Evolutionary conservation across 2,888 invertebrate species (phyloP), one percentile per base, ranked within the genome.

Genomic region (Eucriotettix oculatus): DNA sequence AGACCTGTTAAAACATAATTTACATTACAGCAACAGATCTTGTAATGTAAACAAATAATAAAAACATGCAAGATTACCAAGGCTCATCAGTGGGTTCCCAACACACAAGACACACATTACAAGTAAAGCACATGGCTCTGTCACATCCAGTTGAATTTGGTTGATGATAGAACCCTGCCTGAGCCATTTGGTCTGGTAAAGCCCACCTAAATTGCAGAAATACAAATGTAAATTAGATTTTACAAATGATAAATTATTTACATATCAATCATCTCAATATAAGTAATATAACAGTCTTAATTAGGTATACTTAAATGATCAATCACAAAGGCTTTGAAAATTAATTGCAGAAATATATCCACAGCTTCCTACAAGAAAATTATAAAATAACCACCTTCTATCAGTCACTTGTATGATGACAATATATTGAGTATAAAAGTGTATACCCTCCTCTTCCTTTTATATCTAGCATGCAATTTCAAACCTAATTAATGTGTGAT

Each of bases 11-110:
- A 10, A 42, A 56, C 29, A n/a, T n/a, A 56, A 56, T 17, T 29
- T 10, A 56, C 2, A 29, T 29, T 29, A 29, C 2, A 29, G 29
- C 29, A 29, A 29, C 29, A 29, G 29, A 29, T 29, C 29, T 29
- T 29, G 2, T 5, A 29, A 29, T 2, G 7, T 29, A 7, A 29
- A 54, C 3, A 54, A 16, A 48, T 48, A 48, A 2, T 43, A 12
- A 42, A 14, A 52, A 14, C 17, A 52, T 29, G 11, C n/a, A 42
- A 44, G 17, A 60, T 65, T 64, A 77, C 94, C 95, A 95, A 2
- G 96, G 96, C 71, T 96, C 95, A 74, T 96, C 95, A 0, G 91
- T 90, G 68, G 93, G 89, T 75, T 96, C 96, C 96, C 96, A 96
- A 75, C 90, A 92, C 10, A 96, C 94, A 40, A 96, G 80, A 71